Evolutionary conservation across 2,888 invertebrate species (phyloP), one percentile per base, ranked within the genome.

Genomic region (Pelosia muscerda): DNA sequence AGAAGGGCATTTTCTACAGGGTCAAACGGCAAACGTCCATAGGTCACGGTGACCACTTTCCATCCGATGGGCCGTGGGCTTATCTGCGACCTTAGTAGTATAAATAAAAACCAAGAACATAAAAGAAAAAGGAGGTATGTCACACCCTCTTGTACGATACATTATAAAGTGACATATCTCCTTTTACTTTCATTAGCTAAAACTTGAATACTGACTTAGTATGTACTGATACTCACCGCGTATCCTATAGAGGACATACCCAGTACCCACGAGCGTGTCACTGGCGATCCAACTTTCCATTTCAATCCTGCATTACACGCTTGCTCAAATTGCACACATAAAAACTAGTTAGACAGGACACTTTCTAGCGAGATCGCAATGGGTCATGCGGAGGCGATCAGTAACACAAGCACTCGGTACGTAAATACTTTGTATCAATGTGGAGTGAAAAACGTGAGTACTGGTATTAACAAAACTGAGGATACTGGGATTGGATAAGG

Each of bases 321-420:
- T 73, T 73, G 73, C 63, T 74, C 79, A 74, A 75, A 76, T 75
- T 60, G 74, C 71, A 68, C 64, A 60, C 66, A 66, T 76, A 77
- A 81, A 78, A 82, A 82, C 82, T 68, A 58, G 82, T 80, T 66
- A 55, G 63, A 42, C 73, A 28, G 66, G 71, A 66, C 63, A 72
- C 73, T 81, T 80, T 79, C 82, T 82, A 79, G 72, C 64, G 42
- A 73, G 77, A 69, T 77, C 76, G 69, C 68, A 68, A 67, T 60
- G 66, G 79, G 77, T 81, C 81, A 78, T 64, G 65, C 69, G 28
- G 13, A 38, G 13, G 38, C 38, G 9, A 49, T 34, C 26, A 62
- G 62, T 54, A 55, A 23, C 26, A 49, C 38, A 28, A 53, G 54
- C 55, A 54, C 49, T 55, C 60, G 28, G n/a, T 34, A 34, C 42